Base-by-base conservation (phyloP, 2,113 vertebrate species). In the Anoplopoma fimbria region DNA sequence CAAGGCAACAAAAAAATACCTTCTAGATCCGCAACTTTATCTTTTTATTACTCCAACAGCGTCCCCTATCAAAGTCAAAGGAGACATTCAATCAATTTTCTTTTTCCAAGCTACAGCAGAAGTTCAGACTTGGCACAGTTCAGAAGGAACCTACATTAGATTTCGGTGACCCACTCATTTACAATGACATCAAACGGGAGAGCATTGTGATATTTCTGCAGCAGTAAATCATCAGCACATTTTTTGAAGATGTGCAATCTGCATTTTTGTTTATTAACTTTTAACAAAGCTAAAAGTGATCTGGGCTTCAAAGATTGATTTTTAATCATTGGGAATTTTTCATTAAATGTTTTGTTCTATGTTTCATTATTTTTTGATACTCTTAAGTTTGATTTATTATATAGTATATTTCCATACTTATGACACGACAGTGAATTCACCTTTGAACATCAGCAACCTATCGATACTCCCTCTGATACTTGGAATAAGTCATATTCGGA, bases 401-500 rank as follows among this genome's bases (percentile, higher is more conserved):
- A 15, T 58, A 74, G 2, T 13, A 9, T 12, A 31, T 80, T 63
- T 78, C 29, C 14, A 14, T 15, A 27, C 13, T 74, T 7, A 31
- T 21, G 13, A 71, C 36, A 78, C 5, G 23, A 45, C 31, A 74
- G 68, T 45, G n/a, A 87, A 63, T 60, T 57, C 0, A 19, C 14
- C 49, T 63, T 67, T 81, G 23, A 62, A 81, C 77, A 84, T 82
- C 31, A 36, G 55, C 81, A 77, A 47, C 42, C 65, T 17, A 72
- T 57, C 40, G 4, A 70, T 61, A 57, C 69, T 68, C 62, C 63
- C 60, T 60, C 61, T 14, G 71, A 78, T 77, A 83, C 65, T 53
- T 69, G 62, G 64, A 88, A 83, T 57, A 82, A 88, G 82, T 88
- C 73, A 69, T 60, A 78, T 74, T 90, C 58, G 25, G 40, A 79